Base-by-base conservation (phyloP, 2,113 vertebrate genomes). In the Lophius piscatorius region DNA sequence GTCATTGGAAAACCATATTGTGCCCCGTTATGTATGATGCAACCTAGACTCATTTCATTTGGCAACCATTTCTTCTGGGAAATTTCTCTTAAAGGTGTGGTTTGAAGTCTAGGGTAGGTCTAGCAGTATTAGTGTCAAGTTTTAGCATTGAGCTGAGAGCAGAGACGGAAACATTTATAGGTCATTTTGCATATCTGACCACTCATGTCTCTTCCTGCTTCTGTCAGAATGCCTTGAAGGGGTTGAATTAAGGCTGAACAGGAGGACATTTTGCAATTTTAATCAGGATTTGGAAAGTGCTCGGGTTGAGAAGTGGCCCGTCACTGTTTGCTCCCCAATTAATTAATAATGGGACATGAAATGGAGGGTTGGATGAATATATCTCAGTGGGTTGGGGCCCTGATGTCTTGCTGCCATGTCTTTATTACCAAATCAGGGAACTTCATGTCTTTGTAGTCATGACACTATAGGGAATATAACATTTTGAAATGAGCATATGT, bases 221-320 rank as follows among this genome's bases (percentile, higher is more conserved):
- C 63, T 78, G 48, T 81, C 78, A 79, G 35, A 63, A 72, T 80
- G 76, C 80, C 70, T 80, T 60, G 31, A 65, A 81, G 79, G 66
- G 55, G 18, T 26, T 76, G 81, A 78, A 85, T 65, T 62, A 76
- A 65, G 70, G 62, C 74, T 66, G 85, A 90, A 88, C 88, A 88
- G 82, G 88, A 90, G 88, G 88, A 74, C 75, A 78, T 84, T 81
- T 82, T 90, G 83, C 82, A 90, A 88, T 84, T 86, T 88, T 88
- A 87, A 90, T 88, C 68, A 78, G 67, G 72, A 46, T 87, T 87
- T 90, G 87, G 78, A 88, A 74, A 80, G 73, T 9, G 48, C 52
- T 35, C 31, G 56, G 35, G 63, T 67, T 61, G 62, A 78, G 70
- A 71, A 76, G 64, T 69, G 70, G 75, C 72, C 51, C 67, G 70